Evolutionary conservation across 2,113 vertebrate species (phyloP).

Genomic region (Planiliza haematocheilus): DNA sequence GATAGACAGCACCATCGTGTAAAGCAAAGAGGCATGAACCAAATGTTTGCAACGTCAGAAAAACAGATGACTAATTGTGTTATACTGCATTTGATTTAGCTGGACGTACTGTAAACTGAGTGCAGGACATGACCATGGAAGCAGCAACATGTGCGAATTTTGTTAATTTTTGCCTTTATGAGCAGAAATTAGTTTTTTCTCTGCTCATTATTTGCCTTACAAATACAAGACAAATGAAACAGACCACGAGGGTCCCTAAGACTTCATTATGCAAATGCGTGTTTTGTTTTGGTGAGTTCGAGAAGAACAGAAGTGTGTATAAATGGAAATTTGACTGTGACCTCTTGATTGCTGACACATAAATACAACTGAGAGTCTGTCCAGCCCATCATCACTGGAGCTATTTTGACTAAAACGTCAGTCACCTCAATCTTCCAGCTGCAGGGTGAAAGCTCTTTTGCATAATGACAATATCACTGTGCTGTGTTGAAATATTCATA

Average conservation of each 20-base stretch:
- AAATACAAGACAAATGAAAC: neutral
- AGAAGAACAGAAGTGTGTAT: neutral
- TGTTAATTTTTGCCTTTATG: neutral
- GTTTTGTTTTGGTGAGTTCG: slow-evolving; percentile 12
- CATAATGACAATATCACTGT: slow-evolving; percentile 56
- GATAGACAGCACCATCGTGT: too few species aligned
- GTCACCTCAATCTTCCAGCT: slow-evolving; percentile 23
- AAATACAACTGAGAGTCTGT: slow-evolving; percentile 5
- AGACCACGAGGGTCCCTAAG: too few species aligned
- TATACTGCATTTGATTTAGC: too few species aligned
- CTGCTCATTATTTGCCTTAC: neutral
- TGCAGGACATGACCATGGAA: too few species aligned
- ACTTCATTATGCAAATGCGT: slow-evolving; percentile 33
- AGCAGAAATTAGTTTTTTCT: neutral
- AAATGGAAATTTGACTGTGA: slow-evolving; percentile 16
- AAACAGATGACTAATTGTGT: too few species aligned
- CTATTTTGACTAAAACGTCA: slow-evolving; percentile 1
- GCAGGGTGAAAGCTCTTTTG: slow-evolving; percentile 47
- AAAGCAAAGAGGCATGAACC: too few species aligned
- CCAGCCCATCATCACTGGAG: neutral
- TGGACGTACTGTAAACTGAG: too few species aligned
- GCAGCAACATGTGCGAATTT: neutral
- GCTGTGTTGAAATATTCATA: slow-evolving; percentile 70
- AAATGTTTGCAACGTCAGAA: too few species aligned
- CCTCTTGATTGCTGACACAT: slow-evolving; percentile 1